Conservation (phyloP, 2,113 vertebrate species). For the Alligator mississippiensis region DNA sequence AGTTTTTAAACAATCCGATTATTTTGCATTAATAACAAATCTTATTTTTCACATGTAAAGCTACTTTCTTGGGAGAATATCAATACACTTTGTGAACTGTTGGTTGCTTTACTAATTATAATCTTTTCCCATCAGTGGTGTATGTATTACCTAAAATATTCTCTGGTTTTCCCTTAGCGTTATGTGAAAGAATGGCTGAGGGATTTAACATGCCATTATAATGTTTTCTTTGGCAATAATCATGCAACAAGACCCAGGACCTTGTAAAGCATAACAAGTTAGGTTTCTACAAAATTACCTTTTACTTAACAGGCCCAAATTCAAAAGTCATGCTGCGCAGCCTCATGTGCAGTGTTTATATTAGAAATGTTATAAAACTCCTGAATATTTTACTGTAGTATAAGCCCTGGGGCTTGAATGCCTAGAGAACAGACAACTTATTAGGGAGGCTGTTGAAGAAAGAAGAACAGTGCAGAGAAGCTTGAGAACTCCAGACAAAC, state of each 20-base stretch:
- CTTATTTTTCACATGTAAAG: not conserved
- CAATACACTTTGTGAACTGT: not conserved
- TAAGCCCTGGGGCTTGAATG: not conserved
- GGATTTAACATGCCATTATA: not conserved
- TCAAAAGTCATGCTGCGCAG: not conserved
- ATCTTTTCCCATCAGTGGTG: not conserved
- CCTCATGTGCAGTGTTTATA: not conserved
- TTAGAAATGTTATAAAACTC: not conserved
- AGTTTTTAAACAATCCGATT: not conserved
- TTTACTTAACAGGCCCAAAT: not conserved
- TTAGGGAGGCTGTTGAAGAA: not conserved
- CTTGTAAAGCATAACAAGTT: not conserved
- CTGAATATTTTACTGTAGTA: not conserved
- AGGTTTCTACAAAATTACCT: not conserved
- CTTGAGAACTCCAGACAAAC: fast-evolving
- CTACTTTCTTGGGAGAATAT: not conserved
- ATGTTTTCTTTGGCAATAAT: not conserved
- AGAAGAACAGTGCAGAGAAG: not conserved
- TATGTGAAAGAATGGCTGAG: not conserved
- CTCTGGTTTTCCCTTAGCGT: not conserved
- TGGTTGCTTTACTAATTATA: not conserved
- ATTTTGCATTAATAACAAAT: not conserved
- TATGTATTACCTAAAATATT: not conserved
- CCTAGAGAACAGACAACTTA: not conserved
- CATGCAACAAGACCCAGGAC: not conserved